phyloP scores from a whole-genome alignment of 2,113 vertebrate genomes.

The Sapajus apella region DNA sequence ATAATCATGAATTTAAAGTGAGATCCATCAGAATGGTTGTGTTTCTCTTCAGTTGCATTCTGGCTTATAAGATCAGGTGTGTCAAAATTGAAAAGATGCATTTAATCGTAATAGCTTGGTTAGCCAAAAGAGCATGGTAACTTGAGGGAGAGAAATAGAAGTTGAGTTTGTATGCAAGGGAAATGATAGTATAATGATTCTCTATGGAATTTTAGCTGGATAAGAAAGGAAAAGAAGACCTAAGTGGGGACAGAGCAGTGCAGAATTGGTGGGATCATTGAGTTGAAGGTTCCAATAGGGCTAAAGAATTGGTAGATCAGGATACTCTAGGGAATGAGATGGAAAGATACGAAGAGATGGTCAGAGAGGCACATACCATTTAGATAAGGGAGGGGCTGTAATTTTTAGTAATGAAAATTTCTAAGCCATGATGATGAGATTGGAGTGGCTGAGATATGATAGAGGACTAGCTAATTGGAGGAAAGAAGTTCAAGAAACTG shows the following conservation, averaged over 20 bases:
- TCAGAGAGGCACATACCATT: background rate
- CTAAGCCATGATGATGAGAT: background rate
- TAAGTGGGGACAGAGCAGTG: too few relatives aligned
- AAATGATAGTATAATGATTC: background rate
- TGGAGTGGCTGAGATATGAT: background rate
- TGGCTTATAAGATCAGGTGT: background rate
- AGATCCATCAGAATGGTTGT: background rate
- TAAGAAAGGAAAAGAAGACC: background rate
- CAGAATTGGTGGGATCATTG: background rate
- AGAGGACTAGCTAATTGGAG: background rate
- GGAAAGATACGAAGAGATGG: background rate
- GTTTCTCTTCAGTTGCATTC: background rate
- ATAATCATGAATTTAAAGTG: background rate
- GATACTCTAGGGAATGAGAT: background rate
- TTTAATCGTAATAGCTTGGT: background rate
- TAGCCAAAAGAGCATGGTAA: background rate
- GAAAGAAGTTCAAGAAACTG: slow-evolving; percentile 6
- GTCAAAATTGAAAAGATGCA: background rate
- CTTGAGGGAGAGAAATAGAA: background rate
- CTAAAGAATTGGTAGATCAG: background rate
- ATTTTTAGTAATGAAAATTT: background rate
- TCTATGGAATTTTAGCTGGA: background rate
- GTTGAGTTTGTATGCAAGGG: background rate
- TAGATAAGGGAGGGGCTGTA: background rate
- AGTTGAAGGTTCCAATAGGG: background rate